Conservation (phyloP, 2,888 invertebrate species). For the Polydrusus tereticollis region DNA sequence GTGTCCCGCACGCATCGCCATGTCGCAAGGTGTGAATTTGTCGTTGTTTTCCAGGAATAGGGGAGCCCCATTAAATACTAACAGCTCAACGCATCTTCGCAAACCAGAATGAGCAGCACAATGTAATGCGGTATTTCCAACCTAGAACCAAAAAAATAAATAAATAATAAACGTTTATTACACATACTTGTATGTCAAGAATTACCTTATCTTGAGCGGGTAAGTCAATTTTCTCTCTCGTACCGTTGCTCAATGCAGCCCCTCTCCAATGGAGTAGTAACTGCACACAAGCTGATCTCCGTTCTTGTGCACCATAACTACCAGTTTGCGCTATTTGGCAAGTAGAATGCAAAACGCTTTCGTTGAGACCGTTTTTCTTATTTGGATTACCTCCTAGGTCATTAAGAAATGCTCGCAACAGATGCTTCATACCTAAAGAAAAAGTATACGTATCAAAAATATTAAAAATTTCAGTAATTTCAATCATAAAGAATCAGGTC, state of each 20-base stretch:
- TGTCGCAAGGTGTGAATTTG: slow-evolving; percentile 75
- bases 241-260: slow-evolving; percentile 68
- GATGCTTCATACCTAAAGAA: slow-evolving; percentile 69
- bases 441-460: too few relatives aligned
- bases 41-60: slow-evolving; percentile 75
- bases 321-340: slow-evolving; percentile 69
- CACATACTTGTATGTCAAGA: too few relatives aligned
- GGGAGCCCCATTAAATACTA: slow-evolving; percentile 73
- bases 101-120: slow-evolving; percentile 75
- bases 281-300: slow-evolving; percentile 73
- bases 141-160: slow-evolving; percentile 64
- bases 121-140: slow-evolving; percentile 77
- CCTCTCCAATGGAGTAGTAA: slow-evolving; percentile 76
- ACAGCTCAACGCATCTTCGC: slow-evolving; percentile 73
- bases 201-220: slow-evolving; percentile 72
- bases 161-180: too few relatives aligned
- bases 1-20: slow-evolving; percentile 73
- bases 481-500: too few relatives aligned
- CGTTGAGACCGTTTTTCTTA: slow-evolving; percentile 75
- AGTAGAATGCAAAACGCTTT: slow-evolving; percentile 75
- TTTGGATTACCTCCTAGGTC: slow-evolving; percentile 78
- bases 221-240: slow-evolving; percentile 72
- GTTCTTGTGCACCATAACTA: slow-evolving; percentile 70
- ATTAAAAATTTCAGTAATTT: too few relatives aligned
- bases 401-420: slow-evolving; percentile 74